These are phyloP conservation scores for Athene noctua DNA, from an alignment of 2,113 vertebrate genomes.

Conservation along the genomic window DNA sequence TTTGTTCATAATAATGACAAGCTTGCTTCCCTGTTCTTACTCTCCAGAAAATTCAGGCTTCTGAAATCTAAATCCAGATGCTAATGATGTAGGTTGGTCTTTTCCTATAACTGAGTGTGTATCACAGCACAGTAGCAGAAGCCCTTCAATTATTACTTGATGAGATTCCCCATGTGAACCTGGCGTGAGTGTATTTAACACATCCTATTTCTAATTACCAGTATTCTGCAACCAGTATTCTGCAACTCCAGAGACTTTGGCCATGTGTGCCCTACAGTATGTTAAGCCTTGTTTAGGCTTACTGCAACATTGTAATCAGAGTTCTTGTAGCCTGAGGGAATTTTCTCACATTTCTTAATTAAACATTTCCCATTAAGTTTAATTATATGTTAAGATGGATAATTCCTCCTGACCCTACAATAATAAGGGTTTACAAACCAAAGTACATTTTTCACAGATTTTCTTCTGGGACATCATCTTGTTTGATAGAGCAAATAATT, in stretches of 20 bases:
- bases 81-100: not conserved
- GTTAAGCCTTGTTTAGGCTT: conserved; percentile 7
- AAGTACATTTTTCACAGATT: not conserved
- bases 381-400: not conserved
- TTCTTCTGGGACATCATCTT: not conserved
- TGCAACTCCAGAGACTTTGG: not conserved
- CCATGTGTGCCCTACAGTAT: not conserved
- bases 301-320: not conserved
- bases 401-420: not conserved
- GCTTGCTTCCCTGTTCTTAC: not conserved
- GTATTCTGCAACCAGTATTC: not conserved
- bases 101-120: not conserved
- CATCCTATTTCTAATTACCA: conserved; percentile 12
- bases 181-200: not conserved
- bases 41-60: not conserved
- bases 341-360: not conserved
- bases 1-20: not conserved
- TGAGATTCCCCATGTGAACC: not conserved
- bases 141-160: not conserved
- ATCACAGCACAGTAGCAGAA: not conserved
- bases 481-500: not conserved
- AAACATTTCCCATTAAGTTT: conserved; percentile 23
- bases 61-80: not conserved
- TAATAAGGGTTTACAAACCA: not conserved
- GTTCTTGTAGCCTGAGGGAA: not conserved